Conservation (phyloP, 1,140 invertebrate species). For the Acyrthosiphon pisum region DNA sequence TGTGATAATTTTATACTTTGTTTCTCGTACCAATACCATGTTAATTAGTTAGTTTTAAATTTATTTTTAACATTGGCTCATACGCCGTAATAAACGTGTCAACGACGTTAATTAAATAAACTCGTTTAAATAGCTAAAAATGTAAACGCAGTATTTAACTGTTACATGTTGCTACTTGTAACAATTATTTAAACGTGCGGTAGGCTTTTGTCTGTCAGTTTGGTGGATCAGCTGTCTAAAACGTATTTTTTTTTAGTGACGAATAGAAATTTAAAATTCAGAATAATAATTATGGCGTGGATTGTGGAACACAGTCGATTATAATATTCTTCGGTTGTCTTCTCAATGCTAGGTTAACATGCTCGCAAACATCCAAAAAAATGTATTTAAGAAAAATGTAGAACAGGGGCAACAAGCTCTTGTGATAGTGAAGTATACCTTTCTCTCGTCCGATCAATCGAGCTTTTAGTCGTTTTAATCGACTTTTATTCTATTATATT, state of each 20-base stretch:
- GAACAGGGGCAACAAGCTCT: not conserved
- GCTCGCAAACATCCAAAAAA: not conserved
- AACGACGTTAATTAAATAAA: not conserved
- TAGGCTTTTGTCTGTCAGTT: not conserved
- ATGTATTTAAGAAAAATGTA: not conserved
- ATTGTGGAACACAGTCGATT: not conserved
- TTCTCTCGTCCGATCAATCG: not conserved
- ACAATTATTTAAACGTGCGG: not conserved
- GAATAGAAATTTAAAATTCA: not conserved
- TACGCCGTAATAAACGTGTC: not conserved
- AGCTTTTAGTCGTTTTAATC: not conserved
- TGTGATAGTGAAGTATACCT: not conserved
- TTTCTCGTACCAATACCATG: not conserved
- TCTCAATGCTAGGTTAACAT: not conserved
- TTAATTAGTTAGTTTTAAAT: conserved; percentile 17
- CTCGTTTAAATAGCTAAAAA: not conserved
- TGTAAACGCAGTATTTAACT: not conserved
- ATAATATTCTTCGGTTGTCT: not conserved
- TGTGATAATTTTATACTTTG: not conserved
- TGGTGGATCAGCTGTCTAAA: not conserved
- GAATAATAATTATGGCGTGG: conserved; percentile 7
- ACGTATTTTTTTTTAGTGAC: not conserved
- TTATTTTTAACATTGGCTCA: not conserved
- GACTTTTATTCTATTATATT: no score
- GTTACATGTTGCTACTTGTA: not conserved